Conservation (phyloP, 2,888 invertebrate genomes). For the Chymomyza caudatula region DNA sequence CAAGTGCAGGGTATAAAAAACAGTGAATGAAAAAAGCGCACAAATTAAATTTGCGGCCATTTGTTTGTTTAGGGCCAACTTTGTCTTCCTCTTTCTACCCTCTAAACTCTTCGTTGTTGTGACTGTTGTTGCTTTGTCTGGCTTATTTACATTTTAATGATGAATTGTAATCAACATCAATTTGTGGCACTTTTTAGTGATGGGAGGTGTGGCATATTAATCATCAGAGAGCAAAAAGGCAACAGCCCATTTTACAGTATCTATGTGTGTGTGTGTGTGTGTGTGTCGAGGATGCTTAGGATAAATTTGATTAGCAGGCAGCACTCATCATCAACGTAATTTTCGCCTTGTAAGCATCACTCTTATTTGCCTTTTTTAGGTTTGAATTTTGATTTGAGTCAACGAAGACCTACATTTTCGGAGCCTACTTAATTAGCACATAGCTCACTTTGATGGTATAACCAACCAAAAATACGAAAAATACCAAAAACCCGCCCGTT, state of each 20-base stretch:
- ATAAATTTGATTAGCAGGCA: background rate
- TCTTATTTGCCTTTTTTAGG: background rate
- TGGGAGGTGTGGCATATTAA: slow-evolving; percentile 43
- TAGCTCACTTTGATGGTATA: slow-evolving; percentile 21
- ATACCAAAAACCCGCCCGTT: background rate
- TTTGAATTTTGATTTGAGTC: background rate
- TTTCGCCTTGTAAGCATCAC: background rate
- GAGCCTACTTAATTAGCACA: slow-evolving; percentile 36
- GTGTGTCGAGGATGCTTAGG: background rate
- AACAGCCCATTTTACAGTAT: background rate
- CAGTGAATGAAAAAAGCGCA: background rate
- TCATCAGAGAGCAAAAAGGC: slow-evolving; percentile 30
- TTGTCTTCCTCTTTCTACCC: background rate
- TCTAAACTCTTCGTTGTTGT: background rate
- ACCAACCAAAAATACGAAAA: background rate
- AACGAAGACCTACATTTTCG: background rate
- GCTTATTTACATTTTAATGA: slow-evolving; percentile 53
- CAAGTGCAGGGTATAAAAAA: background rate
- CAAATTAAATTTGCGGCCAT: slow-evolving; percentile 3
- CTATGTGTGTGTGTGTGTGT: background rate
- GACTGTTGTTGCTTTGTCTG: background rate
- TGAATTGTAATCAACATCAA: slow-evolving; percentile 65
- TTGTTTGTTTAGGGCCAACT: slow-evolving; percentile 7
- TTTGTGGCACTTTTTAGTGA: slow-evolving; percentile 25
- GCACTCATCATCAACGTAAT: too few relatives aligned